Evolutionary conservation across 2,888 invertebrate species (phyloP), one percentile per base, ranked within the genome.

Genomic region (Anarsia innoxiella): DNA sequence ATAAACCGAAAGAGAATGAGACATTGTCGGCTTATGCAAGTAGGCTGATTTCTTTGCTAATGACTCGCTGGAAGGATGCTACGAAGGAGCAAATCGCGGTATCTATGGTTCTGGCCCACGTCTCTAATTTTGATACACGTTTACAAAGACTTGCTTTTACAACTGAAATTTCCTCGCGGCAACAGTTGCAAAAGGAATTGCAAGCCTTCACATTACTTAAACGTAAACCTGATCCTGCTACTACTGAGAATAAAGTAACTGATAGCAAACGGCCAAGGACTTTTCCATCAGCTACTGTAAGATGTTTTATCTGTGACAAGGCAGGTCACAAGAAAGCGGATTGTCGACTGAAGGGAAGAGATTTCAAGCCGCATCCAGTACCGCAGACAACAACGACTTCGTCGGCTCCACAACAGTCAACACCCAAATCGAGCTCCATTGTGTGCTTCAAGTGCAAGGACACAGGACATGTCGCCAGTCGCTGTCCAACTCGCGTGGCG

Each of bases 71-170:
- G 43, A 34, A 37, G 8, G 31, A 35, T 26, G 26, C 42, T 12
- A 16, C 8, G 4, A 39, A 26, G 12, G 49, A 49, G 32, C 32
- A 46, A 27, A 45, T 49, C 2, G 41, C 33, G 4, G 36, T 41
- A 13, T 34, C 46, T 1, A 15, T 16, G 9, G 36, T 44, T 16
- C 34, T 46, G 6, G 46, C 46, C 3, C 49, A 46, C 32, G 23
- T 45, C 9, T 39, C 39, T 2, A 40, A 45, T 23, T 12, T 41
- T 25, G 46, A 44, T 10, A 23, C 34, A 9, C 40, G 40, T 1
- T 16, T 44, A 6, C 38, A 42, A 12, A 37, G 42, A 2, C 11
- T 31, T 6, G 31, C 36, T 2, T 45, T 45, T 37, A 37, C 42
- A 10, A 31, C 31, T 3, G 37, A 42, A 16, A 38, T 42, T 13